Base-by-base conservation (phyloP, 2,113 vertebrate genomes). In the Aramus guarauna region DNA sequence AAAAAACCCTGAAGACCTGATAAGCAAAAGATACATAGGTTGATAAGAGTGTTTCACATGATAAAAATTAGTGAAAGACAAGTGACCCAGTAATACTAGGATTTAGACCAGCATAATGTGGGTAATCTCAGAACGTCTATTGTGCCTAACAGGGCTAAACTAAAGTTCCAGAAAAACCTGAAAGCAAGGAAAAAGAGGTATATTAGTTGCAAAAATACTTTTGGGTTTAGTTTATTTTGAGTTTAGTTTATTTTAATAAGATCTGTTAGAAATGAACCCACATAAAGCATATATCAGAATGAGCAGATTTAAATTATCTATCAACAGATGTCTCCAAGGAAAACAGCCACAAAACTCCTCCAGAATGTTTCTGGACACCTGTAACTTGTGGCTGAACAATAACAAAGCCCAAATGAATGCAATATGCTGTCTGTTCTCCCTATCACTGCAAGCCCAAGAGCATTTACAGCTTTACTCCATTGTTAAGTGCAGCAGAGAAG, bases 121-220 rank as follows among this genome's bases (percentile, higher is more conserved):
- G 19, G 27, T 9, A 20, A 76, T 12, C 34, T 84, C 39, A 69
- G 85, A 77, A 18, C 15, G 41, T 15, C 19, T 55, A 1, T 48
- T 45, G 59, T 26, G 26, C n/a, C 68, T 19, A 77, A 52, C 18
- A 84, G 36, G 39, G 22, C 80, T 69, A 64, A 86, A 16, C 4
- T 0, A 23, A 5, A 15, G 11, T 36, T 15, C 11, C 0, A 23
- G 39, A n/a, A 56, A 84, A 56, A 41, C 22, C 58, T 73, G 36
- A 64, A 83, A 78, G 30, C 9, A 62, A 68, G 17, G 67, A n/a
- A 86, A 67, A 52, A 63, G 34, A 63, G 12, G 17, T 3, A 1
- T 37, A 30, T 55, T 10, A 47, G n/a, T 62, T 14, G 18, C 50
- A 69, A 71, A 36, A 69, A 72, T 24, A 34, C n/a, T 62, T 62